Evolutionary conservation across 2,113 vertebrate genomes (phyloP).

Genomic region (Phyllopteryx taeniolatus): DNA sequence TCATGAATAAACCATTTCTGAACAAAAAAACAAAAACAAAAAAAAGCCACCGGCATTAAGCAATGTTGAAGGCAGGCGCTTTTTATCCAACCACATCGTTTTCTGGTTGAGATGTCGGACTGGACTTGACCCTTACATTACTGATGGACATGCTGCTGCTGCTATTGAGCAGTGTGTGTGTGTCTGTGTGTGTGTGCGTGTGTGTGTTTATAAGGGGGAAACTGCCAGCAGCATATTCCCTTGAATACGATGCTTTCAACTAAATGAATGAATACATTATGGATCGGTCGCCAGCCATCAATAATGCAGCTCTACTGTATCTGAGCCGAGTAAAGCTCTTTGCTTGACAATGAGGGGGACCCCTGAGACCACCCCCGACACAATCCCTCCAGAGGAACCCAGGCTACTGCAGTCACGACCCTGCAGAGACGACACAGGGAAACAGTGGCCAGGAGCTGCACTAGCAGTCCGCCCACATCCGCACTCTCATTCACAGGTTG

Average conservation of each 20-base stretch:
- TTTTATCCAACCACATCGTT: background rate
- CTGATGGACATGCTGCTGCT: conserved; percentile 15
- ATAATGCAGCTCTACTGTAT: conserved; percentile 43
- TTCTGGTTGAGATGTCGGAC: conserved; percentile 4
- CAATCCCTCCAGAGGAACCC: conserved; percentile 11
- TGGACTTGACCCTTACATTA: conserved; percentile 28
- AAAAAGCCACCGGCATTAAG: background rate
- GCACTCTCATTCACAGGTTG: conserved; percentile 7
- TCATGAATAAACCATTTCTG: conserved; percentile 49
- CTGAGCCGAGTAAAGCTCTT: conserved; percentile 29
- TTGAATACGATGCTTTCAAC: conserved; percentile 65
- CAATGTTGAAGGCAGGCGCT: background rate
- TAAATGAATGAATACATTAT: conserved; percentile 72
- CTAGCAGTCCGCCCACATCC: conserved; percentile 20
- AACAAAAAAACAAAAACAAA: background rate
- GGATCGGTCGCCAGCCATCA: conserved; percentile 51
- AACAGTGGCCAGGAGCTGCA: conserved; percentile 10
- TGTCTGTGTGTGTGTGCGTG: background rate
- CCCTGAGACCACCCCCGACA: background rate
- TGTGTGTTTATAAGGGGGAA: background rate
- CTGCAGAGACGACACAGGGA: conserved; percentile 4
- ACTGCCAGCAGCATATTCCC: conserved; percentile 35
- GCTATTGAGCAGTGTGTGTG: conserved; percentile 8
- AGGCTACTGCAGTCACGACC: conserved; percentile 26
- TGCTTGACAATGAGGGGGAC: conserved; percentile 16